Evolutionary conservation across 2,113 vertebrate species (phyloP), one percentile per base, ranked within the genome.

Genomic region (Microtus montanus): DNA sequence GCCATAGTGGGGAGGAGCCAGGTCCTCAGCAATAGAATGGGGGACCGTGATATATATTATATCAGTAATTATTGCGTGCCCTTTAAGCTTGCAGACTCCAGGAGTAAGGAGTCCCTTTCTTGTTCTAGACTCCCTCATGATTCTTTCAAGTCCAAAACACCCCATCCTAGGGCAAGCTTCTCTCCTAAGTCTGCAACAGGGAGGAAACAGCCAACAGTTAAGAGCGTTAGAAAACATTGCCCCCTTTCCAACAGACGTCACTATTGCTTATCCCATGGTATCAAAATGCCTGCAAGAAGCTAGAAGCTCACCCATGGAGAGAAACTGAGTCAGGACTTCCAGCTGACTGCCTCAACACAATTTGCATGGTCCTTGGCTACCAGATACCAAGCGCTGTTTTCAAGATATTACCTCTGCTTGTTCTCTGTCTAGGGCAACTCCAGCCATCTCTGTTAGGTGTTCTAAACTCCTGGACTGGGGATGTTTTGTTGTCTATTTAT

Each of bases 1-100:
- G 0, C 64, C 79, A 24, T 28, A 7, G 3, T 6, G 3, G 66
- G 22, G 38, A 47, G 35, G 0, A 30, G 7, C 1, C 3, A 30
- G 44, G 47, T 44, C 17, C 10, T n/a, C 4, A 2, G 41, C 5
- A 1, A 2, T 44, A 4, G 24, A 22, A 7, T 24, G n/a, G 19
- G 35, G 17, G 22, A 26, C 68, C 44, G 4, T 14, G 30, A 6
- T 19, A 19, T 47, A 41, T 6, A 30, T 30, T 41, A 3, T 6
- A 44, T 64, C 38, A 84, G 82, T 12, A 66, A 84, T 19, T 22
- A 7, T 22, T 44, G 19, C 30, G 5, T 33, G 9, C 7, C 35
- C 14, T 44, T 66, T 66, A 22, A 35, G 41, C 28, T 66, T 66
- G 9, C 28, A 33, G 82, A 66, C 38, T 11, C 82, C 19, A 7